Base-by-base conservation (phyloP, 2,888 invertebrate species). In the Folsomia manolachei region DNA sequence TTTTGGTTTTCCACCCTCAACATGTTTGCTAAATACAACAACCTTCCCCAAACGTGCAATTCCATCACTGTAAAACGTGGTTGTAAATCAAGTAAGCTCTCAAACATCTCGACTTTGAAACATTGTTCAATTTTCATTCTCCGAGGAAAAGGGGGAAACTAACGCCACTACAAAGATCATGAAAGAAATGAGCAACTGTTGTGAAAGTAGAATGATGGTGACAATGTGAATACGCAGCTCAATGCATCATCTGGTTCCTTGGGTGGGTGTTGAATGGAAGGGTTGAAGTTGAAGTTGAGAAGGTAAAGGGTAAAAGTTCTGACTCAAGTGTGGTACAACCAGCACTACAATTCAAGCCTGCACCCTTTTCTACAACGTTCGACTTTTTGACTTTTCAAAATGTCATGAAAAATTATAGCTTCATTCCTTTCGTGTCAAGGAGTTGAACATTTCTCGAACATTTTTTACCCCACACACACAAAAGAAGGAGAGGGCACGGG, bases 321-420 rank as follows among this genome's bases (percentile, higher is more conserved):
- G 7, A 39, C 39, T 39, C 39, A 4, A 39, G 39, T n/a, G n/a
- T n/a, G n/a, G n/a, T n/a, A n/a, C n/a, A n/a, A n/a, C n/a, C n/a
- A n/a, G n/a, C n/a, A n/a, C n/a, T n/a, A n/a, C n/a, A n/a, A n/a
- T n/a, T n/a, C n/a, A n/a, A n/a, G n/a, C n/a, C n/a, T n/a, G n/a
- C n/a, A n/a, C n/a, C n/a, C n/a, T n/a, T n/a, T n/a, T n/a, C n/a
- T n/a, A n/a, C n/a, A n/a, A n/a, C n/a, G 63, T 68, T 72, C 67
- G 66, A 71, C 71, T 70, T 71, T 71, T 71, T 62, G 63, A 61
- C 72, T 64, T 62, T 71, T 63, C 63, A 72, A 72, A 72, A 75
- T 72, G 75, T 75, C 75, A 72, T 72, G 75, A 75, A 75, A 39
- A 75, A 75, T 75, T 75, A 75, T 75, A 70, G 68, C 75, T 70